Evolutionary conservation across 2,888 invertebrate species (phyloP).

Genomic region (Lampropteryx suffumata): DNA sequence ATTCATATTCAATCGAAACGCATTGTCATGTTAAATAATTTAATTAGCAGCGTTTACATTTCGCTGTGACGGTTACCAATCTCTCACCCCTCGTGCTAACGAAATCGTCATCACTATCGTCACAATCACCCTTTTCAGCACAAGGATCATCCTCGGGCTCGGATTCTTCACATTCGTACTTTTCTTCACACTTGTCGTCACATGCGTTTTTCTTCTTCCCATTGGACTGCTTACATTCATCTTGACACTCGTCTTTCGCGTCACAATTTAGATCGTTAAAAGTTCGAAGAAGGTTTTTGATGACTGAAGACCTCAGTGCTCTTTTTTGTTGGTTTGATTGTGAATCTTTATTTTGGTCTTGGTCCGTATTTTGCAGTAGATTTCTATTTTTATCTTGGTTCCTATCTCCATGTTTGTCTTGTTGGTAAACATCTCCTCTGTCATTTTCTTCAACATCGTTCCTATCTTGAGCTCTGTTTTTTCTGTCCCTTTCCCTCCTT

Average conservation of each 20-base stretch:
- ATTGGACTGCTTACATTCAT: conserved; percentile 37
- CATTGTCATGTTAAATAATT: conserved; percentile 13
- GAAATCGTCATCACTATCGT: conserved; percentile 21
- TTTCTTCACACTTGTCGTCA: conserved; percentile 37
- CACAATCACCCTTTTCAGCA: conserved; percentile 32
- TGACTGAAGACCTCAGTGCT: conserved; percentile 40
- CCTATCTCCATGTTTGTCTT: conserved; percentile 11
- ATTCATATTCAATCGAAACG: no score
- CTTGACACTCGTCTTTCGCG: conserved; percentile 46
- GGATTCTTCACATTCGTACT: conserved; percentile 42
- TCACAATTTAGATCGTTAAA: conserved; percentile 42
- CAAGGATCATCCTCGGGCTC: conserved; percentile 24
- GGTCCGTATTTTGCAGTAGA: neutral
- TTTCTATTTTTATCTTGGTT: neutral
- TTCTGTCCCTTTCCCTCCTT: conserved; percentile 12
- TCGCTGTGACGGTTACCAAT: conserved; percentile 8
- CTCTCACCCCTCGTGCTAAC: conserved; percentile 20
- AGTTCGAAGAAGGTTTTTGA: conserved; percentile 43
- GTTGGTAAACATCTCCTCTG: conserved; percentile 7
- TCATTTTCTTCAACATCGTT: conserved; percentile 13
- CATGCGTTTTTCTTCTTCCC: conserved; percentile 36
- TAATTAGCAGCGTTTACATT: conserved; percentile 29
- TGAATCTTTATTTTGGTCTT: neutral
- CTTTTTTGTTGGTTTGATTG: neutral
- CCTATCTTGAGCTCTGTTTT: conserved; percentile 9